These are phyloP conservation scores for Serranus cabrilla DNA, from an alignment of 2,797 vertebrate species.

Conservation along the genomic window DNA sequence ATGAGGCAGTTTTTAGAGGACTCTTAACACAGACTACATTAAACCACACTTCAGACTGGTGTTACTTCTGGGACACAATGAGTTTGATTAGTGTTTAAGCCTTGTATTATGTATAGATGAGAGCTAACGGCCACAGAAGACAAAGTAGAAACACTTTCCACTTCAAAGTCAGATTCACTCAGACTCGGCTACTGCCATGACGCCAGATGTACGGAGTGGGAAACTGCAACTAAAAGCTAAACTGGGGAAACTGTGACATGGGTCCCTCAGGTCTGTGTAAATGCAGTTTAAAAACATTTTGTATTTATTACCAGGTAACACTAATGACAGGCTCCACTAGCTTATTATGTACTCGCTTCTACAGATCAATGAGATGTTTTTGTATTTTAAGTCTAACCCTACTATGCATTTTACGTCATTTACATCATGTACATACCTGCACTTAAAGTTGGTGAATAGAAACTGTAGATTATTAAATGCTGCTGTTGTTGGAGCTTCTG, in stretches of 20 bases:
- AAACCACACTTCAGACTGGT: conserved; percentile 22
- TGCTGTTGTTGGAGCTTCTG: conserved; percentile 35
- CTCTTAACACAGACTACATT: background rate
- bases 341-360: conserved; percentile 32
- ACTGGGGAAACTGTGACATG: conserved; percentile 59
- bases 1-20: conserved; percentile 31
- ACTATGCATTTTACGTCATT: conserved; percentile 64
- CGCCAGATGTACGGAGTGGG: conserved; percentile 1
- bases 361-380: conserved; percentile 63
- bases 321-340: conserved; percentile 50
- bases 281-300: conserved; percentile 40
- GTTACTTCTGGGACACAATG: conserved; percentile 19
- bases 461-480: conserved; percentile 53
- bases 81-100: background rate
- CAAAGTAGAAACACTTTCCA: conserved; percentile 13
- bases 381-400: conserved; percentile 63
- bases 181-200: conserved; percentile 38
- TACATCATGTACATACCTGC: conserved; percentile 51
- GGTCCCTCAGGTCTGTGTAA: conserved; percentile 55
- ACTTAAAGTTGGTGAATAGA: conserved; percentile 53
- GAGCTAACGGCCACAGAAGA: background rate
- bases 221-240: conserved; percentile 26
- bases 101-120: conserved; percentile 4
- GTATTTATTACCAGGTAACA: conserved; percentile 57
- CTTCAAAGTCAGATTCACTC: conserved; percentile 29